phyloP scores from a whole-genome alignment of 2,113 vertebrate genomes.

The Peromyscus californicus region DNA sequence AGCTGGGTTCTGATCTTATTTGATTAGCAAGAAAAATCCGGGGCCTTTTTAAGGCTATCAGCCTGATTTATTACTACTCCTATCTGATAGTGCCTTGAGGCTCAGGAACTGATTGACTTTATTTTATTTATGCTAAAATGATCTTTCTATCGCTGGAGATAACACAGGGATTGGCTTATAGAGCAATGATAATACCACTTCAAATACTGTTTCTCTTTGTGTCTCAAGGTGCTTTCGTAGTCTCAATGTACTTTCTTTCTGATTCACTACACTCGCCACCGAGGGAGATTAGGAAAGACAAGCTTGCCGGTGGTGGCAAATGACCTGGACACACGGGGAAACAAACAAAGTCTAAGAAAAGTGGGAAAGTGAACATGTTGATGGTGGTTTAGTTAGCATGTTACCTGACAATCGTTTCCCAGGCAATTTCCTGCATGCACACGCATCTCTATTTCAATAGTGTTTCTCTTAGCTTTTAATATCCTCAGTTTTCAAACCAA shows the following conservation, averaged over 20 bases:
- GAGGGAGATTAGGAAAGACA: conserved; percentile 76
- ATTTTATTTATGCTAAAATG: conserved; percentile 85
- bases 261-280: conserved; percentile 68
- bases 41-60: conserved; percentile 80
- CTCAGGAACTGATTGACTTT: conserved; percentile 84
- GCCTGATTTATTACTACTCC: conserved; percentile 85
- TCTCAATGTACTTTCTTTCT: conserved; percentile 67
- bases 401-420: not conserved
- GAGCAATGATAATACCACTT: conserved; percentile 72
- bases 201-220: conserved; percentile 67
- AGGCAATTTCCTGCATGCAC: not conserved
- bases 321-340: conserved; percentile 59
- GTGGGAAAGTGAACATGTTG: conserved; percentile 57
- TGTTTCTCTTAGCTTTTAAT: not conserved
- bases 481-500: not conserved
- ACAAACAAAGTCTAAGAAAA: conserved; percentile 60
- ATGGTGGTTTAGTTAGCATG: conserved; percentile 66
- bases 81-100: conserved; percentile 83
- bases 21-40: conserved; percentile 86
- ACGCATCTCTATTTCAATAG: not conserved
- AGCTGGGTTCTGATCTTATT: conserved; percentile 85
- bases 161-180: conserved; percentile 81
- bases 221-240: not conserved
- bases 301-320: conserved; percentile 68
- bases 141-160: conserved; percentile 82